These are phyloP conservation scores for Grus americana DNA, from an alignment of 2,113 vertebrate species.

Conservation along the genomic window DNA sequence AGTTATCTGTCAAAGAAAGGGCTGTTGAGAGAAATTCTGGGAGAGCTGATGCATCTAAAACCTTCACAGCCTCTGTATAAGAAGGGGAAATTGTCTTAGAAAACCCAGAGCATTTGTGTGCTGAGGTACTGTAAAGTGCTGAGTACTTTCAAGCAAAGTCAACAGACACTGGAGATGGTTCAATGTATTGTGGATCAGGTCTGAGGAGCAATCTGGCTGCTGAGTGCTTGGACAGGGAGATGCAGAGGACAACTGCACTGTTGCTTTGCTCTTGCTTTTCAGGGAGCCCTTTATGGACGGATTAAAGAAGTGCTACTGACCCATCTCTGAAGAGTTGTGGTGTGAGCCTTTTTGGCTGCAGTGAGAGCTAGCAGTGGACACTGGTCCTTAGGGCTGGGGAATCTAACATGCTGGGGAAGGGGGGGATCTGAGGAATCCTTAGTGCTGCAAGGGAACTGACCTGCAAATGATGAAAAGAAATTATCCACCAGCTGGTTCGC, in stretches of 20 bases:
- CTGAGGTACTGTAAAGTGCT: not conserved
- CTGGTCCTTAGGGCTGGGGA: not conserved
- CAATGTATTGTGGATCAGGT: not conserved
- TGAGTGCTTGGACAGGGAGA: not conserved
- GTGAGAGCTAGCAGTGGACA: not conserved
- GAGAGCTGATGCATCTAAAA: not conserved
- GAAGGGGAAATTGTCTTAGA: not conserved
- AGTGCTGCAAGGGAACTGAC: not conserved
- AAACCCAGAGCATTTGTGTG: not conserved
- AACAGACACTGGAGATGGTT: not conserved
- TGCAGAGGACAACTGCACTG: not conserved
- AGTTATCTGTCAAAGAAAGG: not conserved
- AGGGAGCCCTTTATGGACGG: not conserved
- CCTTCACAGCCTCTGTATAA: not conserved
- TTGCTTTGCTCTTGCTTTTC: not conserved
- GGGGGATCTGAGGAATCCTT: not conserved
- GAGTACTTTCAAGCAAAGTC: not conserved
- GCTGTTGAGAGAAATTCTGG: not conserved
- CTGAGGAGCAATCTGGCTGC: not conserved
- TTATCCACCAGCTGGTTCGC: not conserved
- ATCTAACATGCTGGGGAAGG: not conserved
- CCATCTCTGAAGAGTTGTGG: not conserved
- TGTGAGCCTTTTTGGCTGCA: not conserved
- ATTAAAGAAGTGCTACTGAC: not conserved
- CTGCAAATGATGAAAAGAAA: constrained; percentile 19